Evolutionary conservation across 2,113 vertebrate genomes (phyloP).

Genomic region (Empidonax traillii): DNA sequence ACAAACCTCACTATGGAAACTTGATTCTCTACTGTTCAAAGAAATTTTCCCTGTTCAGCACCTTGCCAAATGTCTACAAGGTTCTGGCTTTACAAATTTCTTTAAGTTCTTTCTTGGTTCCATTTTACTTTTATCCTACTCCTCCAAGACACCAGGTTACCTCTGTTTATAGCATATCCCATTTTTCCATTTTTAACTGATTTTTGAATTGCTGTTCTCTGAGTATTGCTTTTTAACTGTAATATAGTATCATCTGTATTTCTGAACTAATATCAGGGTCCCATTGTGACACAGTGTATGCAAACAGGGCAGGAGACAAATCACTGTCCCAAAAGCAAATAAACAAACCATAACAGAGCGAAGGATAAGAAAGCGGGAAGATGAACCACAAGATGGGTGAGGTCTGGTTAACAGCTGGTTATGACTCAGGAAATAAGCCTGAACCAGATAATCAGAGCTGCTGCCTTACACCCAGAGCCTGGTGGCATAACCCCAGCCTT

Average conservation of each 20-base stretch:
- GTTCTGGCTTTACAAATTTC: slow-evolving; percentile 20
- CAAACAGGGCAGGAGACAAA: not conserved
- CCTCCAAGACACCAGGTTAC: not conserved
- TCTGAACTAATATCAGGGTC: not conserved
- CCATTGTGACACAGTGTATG: not conserved
- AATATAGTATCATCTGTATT: not conserved
- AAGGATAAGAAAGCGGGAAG: not conserved
- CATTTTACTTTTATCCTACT: not conserved
- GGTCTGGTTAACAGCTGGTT: not conserved
- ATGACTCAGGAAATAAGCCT: not conserved
- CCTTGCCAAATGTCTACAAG: slow-evolving; percentile 38
- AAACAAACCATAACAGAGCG: not conserved
- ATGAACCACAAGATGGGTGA: not conserved
- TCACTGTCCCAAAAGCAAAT: not conserved
- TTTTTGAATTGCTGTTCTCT: not conserved
- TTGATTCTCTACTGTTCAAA: slow-evolving; percentile 44
- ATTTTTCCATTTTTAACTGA: not conserved
- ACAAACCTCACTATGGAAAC: slow-evolving; percentile 63
- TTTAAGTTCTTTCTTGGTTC: slow-evolving; percentile 2
- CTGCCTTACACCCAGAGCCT: not conserved
- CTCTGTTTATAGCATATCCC: not conserved
- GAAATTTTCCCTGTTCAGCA: slow-evolving; percentile 47
- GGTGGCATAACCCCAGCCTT: not conserved
- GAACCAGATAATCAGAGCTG: not conserved
- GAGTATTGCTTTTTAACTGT: not conserved